Conservation (phyloP, 2,113 vertebrate genomes). For the Ornithorhynchus anatinus region DNA sequence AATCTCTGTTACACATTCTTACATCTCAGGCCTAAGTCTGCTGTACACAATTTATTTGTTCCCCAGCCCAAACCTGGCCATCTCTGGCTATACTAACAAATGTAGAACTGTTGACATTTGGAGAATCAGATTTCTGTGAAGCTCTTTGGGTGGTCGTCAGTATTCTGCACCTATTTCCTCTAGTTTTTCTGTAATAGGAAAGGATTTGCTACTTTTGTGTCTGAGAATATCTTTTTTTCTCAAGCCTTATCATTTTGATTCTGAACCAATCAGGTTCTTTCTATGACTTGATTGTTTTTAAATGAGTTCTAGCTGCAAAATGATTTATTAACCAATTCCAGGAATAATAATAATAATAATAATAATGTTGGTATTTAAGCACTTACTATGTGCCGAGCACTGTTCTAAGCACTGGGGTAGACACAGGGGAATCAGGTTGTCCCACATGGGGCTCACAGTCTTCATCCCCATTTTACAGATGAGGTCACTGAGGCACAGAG, state of each 20-base stretch:
- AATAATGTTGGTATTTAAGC: too few species aligned
- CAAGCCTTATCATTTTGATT: background rate
- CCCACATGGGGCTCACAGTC: too few species aligned
- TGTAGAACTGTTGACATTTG: background rate
- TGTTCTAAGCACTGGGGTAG: too few species aligned
- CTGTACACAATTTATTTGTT: background rate
- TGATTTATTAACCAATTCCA: constrained; percentile 1
- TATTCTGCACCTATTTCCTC: constrained; percentile 11
- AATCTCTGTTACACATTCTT: constrained; percentile 16
- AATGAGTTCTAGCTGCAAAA: background rate
- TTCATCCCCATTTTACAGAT: too few species aligned
- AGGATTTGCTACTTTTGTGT: constrained; percentile 20
- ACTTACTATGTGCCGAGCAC: too few species aligned
- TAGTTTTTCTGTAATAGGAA: constrained; percentile 17
- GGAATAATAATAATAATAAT: background rate
- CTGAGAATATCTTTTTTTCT: background rate
- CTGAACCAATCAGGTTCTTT: constrained; percentile 15
- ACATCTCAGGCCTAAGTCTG: background rate
- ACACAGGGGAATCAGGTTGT: too few species aligned
- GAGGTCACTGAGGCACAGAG: too few species aligned
- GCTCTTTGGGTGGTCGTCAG: constrained; percentile 1
- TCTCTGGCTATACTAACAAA: constrained; percentile 13
- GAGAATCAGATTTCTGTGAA: background rate
- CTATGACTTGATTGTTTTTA: constrained; percentile 4
- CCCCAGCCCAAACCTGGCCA: constrained; percentile 30